phyloP scores from a whole-genome alignment of 2,888 invertebrate species.

The Scrobipalpa costella region DNA sequence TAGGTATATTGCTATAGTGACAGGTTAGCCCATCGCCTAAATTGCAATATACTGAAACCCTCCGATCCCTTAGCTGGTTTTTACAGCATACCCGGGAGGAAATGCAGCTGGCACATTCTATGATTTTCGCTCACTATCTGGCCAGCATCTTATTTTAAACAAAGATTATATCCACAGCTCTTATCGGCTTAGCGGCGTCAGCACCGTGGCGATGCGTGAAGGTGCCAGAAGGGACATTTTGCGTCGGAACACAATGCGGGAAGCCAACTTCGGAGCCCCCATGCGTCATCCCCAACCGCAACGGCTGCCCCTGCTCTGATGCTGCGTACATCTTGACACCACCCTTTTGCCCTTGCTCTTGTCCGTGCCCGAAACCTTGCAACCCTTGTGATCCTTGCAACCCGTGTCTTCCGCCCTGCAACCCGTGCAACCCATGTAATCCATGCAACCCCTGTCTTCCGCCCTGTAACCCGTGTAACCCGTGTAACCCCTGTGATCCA shows the following conservation, averaged over 20 bases:
- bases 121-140: too few species aligned
- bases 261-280: background rate
- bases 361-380: background rate
- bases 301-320: slow-evolving; percentile 1
- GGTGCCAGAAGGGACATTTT: background rate
- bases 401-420: background rate
- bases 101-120: too few species aligned
- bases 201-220: slow-evolving; percentile 8
- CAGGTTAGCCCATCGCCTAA: too few species aligned
- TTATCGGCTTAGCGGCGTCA: background rate
- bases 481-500: background rate
- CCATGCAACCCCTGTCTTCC: too few species aligned
- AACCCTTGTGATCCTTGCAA: slow-evolving; percentile 8
- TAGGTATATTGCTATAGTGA: too few species aligned
- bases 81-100: too few species aligned
- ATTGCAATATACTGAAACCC: too few species aligned
- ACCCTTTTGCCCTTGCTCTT: background rate
- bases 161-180: background rate
- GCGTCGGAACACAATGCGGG: background rate
- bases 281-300: background rate
- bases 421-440: too few species aligned
- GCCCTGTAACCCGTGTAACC: background rate
- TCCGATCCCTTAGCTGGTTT: too few species aligned
- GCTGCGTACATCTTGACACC: background rate
- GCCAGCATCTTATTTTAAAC: too few species aligned